Conservation (phyloP, 2,888 invertebrate species). For the Hirudinaria manillensis region DNA sequence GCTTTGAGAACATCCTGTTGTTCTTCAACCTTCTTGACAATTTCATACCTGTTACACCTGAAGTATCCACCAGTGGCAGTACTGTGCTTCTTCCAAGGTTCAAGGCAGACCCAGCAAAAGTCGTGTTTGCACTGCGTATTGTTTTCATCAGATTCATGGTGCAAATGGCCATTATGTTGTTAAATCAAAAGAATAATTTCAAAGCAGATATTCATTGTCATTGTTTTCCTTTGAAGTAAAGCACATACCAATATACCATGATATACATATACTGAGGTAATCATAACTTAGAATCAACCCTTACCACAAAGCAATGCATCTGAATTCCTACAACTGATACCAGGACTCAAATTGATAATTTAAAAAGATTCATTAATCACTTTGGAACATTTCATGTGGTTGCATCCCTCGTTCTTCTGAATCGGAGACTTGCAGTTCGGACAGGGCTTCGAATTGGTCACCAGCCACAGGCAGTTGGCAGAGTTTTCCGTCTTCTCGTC, state of each 20-base stretch:
- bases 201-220: neutral
- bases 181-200: too few species aligned
- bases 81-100: conserved; percentile 67
- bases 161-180: neutral
- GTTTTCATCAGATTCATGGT: conserved; percentile 28
- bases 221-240: neutral
- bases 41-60: conserved; percentile 64
- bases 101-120: conserved; percentile 69
- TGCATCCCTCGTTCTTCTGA: conserved; percentile 68
- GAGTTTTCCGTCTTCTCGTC: conserved; percentile 51
- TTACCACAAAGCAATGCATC: too few species aligned
- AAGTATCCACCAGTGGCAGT: conserved; percentile 67
- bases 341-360: too few species aligned
- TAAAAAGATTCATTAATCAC: too few species aligned
- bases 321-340: too few species aligned
- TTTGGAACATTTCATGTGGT: conserved; percentile 69
- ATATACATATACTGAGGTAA: too few species aligned
- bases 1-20: conserved; percentile 60
- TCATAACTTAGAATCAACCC: too few species aligned
- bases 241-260: too few species aligned
- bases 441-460: conserved; percentile 67
- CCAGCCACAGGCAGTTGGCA: conserved; percentile 64
- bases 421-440: conserved; percentile 68
- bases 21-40: conserved; percentile 63
- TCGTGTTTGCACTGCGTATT: conserved; percentile 70